These are phyloP conservation scores for Oncorhynchus tshawytscha DNA, from an alignment of 2,113 vertebrate genomes.

Conservation along the genomic window DNA sequence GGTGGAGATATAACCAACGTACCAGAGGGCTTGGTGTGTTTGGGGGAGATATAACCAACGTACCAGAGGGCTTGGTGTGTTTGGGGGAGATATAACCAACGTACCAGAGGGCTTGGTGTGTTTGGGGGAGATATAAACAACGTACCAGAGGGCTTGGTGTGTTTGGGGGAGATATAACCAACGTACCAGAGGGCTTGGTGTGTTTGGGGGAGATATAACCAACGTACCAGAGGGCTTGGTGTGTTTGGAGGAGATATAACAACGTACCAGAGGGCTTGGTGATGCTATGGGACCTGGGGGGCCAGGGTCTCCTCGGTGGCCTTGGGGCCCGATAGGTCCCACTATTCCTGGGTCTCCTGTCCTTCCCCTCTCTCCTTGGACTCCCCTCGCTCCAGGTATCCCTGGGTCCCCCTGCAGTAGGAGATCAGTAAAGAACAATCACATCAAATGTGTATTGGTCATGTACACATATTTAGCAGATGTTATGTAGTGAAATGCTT, in stretches of 20 bases:
- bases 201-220: no score
- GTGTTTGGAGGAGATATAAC: no score
- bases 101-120: no score
- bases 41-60: no score
- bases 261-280: no score
- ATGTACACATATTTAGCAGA: neutral
- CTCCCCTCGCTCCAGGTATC: conserved; percentile 89
- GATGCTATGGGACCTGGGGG: conserved; percentile 73
- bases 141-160: no score
- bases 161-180: no score
- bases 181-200: conserved; percentile 68
- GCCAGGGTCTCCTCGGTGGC: conserved; percentile 83
- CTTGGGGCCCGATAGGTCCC: conserved; percentile 74
- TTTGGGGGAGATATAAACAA: no score
- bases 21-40: no score
- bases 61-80: no score
- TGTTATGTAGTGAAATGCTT: neutral
- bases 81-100: neutral
- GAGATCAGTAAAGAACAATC: conserved; percentile 2
- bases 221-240: no score
- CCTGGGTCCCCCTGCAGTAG: conserved; percentile 87
- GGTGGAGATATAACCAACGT: no score
- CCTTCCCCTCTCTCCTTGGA: conserved; percentile 89
- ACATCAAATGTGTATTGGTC: neutral
- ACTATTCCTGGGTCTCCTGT: conserved; percentile 77